Evolutionary conservation across 2,888 invertebrate species (phyloP).

Genomic region (Heliconius ismenius): DNA sequence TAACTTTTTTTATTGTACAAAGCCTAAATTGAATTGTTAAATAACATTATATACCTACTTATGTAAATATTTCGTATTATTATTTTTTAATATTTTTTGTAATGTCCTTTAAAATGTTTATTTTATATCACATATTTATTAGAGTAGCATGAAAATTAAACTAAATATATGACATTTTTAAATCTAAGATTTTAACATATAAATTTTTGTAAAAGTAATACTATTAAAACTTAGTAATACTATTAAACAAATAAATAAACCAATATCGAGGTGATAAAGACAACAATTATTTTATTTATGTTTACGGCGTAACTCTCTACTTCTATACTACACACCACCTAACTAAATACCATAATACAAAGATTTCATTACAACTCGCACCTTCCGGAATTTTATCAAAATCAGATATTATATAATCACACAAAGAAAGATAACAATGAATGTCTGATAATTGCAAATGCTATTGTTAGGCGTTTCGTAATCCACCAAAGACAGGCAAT

Average conservation of each 20-base stretch:
- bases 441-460: constrained; percentile 37
- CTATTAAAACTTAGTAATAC: too few species aligned
- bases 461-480: constrained; percentile 39
- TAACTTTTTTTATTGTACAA: too few species aligned
- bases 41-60: too few species aligned
- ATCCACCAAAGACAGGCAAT: constrained; percentile 40
- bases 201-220: neutral
- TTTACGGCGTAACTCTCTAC: neutral
- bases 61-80: too few species aligned
- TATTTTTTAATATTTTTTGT: too few species aligned
- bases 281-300: neutral
- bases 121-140: too few species aligned
- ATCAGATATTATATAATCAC: constrained; percentile 34
- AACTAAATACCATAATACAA: neutral
- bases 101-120: too few species aligned
- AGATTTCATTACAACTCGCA: neutral
- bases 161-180: too few species aligned
- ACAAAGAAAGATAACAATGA: constrained; percentile 33
- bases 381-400: constrained; percentile 36
- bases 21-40: too few species aligned
- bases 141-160: too few species aligned
- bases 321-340: neutral
- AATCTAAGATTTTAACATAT: neutral
- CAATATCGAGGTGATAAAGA: neutral
- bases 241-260: neutral